phyloP scores from a whole-genome alignment of 2,113 vertebrate species.

The Gymnogyps californianus region DNA sequence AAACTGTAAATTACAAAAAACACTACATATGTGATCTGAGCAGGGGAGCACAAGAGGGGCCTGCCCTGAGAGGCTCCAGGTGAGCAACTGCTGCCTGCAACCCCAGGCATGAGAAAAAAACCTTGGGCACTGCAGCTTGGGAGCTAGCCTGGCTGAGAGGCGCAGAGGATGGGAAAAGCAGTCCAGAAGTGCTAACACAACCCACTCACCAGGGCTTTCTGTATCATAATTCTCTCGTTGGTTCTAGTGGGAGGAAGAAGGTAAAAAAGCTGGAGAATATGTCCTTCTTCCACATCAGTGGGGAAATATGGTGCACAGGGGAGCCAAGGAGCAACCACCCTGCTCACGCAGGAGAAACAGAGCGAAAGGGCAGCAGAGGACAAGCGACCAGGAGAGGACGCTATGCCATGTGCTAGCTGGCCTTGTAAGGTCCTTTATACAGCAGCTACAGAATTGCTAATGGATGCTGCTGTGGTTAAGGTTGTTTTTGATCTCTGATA shows the following conservation, averaged over 20 bases:
- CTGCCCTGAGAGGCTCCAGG: background rate
- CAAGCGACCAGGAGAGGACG: background rate
- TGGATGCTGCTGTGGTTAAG: background rate
- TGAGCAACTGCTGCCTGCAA: background rate
- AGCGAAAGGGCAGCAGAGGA: background rate
- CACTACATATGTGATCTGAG: background rate
- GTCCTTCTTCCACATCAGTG: background rate
- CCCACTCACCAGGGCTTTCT: background rate
- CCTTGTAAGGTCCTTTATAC: background rate
- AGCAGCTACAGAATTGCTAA: background rate
- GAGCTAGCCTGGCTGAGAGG: background rate
- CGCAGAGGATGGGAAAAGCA: background rate
- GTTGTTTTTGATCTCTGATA: background rate
- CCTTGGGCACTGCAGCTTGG: background rate
- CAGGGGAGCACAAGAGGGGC: rapidly evolving
- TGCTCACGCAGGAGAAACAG: background rate
- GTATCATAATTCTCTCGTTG: background rate
- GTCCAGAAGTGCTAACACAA: background rate
- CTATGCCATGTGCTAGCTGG: background rate
- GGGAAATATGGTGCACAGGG: background rate
- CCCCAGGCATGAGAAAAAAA: background rate
- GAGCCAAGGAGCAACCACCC: background rate
- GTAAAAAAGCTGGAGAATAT: background rate
- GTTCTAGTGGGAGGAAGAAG: background rate
- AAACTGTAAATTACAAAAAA: background rate